Conservation (phyloP, 2,113 vertebrate species). For the Eidolon helvum region DNA sequence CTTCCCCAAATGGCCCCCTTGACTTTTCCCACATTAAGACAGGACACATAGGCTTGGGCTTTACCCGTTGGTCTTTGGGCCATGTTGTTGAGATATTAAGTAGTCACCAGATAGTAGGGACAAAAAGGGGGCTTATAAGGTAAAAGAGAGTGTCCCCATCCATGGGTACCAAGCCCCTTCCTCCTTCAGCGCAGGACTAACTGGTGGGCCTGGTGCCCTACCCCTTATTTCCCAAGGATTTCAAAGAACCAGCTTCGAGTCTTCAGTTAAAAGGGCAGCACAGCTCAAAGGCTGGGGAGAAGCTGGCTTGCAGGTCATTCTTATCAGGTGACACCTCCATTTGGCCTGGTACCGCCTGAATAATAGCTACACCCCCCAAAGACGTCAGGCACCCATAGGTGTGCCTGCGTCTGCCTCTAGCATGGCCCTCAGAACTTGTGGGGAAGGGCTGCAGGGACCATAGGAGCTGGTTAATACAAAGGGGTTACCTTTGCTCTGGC, state of each 20-base stretch:
- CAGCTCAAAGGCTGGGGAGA: background rate
- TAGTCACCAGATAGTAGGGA: background rate
- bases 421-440: background rate
- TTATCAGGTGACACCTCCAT: background rate
- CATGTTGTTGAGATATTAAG: background rate
- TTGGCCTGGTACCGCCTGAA: background rate
- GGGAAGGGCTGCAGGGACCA: background rate
- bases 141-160: background rate
- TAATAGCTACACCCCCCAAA: background rate
- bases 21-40: background rate
- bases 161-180: too few species aligned
- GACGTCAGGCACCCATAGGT: background rate
- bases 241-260: background rate
- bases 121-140: background rate
- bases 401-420: background rate
- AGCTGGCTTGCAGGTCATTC: background rate
- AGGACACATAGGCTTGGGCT: background rate
- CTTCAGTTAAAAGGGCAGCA: background rate
- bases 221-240: background rate
- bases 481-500: conserved; percentile 99
- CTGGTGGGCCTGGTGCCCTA: background rate
- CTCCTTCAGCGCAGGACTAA: background rate
- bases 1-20: background rate
- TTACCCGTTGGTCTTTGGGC: background rate
- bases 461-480: conserved; percentile 73